Evolutionary conservation across 2,888 invertebrate genomes (phyloP).

Genomic region (Mechanitis messenoides): DNA sequence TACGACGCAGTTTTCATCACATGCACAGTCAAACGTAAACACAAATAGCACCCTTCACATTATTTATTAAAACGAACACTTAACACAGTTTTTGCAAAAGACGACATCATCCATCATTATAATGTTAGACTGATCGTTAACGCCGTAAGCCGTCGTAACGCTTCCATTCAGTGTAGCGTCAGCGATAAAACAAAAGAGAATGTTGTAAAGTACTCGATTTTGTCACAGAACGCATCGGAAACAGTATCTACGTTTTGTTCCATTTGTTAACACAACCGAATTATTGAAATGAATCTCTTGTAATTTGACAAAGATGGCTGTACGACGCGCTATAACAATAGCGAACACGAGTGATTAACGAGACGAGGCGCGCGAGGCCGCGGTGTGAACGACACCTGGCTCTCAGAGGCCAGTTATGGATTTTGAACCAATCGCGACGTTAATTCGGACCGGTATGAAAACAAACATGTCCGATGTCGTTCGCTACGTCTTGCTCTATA

Average conservation of each 20-base stretch:
- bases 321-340: slow-evolving; percentile 73
- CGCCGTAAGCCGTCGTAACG: slow-evolving; percentile 66
- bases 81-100: slow-evolving; percentile 69
- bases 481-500: slow-evolving; percentile 55
- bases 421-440: slow-evolving; percentile 76
- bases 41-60: slow-evolving; percentile 64
- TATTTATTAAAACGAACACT: slow-evolving; percentile 66
- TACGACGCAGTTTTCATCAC: slow-evolving; percentile 72
- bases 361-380: slow-evolving; percentile 76
- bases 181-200: slow-evolving; percentile 73
- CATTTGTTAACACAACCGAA: slow-evolving; percentile 58
- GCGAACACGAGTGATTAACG: slow-evolving; percentile 75
- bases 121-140: slow-evolving; percentile 71
- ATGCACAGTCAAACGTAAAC: slow-evolving; percentile 60
- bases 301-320: slow-evolving; percentile 77
- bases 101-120: slow-evolving; percentile 72
- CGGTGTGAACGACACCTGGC: slow-evolving; percentile 78
- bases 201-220: slow-evolving; percentile 59
- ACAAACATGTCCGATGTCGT: slow-evolving; percentile 66
- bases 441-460: slow-evolving; percentile 76
- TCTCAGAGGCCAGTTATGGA: slow-evolving; percentile 76
- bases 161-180: slow-evolving; percentile 72
- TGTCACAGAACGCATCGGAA: slow-evolving; percentile 54
- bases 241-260: slow-evolving; percentile 54
- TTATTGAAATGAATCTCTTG: slow-evolving; percentile 65